phyloP scores from a whole-genome alignment of 2,113 vertebrate species.

The Athene cunicularia region DNA sequence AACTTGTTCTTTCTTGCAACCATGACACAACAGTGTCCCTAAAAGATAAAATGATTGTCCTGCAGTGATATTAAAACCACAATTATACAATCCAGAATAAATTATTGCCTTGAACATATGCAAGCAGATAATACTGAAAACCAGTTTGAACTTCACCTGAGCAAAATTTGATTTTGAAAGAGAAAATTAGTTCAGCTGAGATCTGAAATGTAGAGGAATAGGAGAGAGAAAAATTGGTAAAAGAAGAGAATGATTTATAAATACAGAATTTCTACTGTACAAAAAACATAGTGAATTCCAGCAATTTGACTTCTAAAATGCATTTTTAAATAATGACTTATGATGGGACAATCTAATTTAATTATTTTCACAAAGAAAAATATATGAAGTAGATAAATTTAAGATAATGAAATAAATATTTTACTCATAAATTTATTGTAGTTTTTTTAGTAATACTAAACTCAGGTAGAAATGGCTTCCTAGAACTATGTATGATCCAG shows the following conservation, averaged over 20 bases:
- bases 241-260: background rate
- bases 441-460: slow-evolving; percentile 18
- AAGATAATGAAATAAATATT: background rate
- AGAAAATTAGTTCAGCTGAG: background rate
- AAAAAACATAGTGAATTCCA: background rate
- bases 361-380: background rate
- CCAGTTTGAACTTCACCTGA: background rate
- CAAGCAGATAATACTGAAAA: background rate
- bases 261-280: background rate
- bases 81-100: background rate
- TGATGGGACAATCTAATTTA: background rate
- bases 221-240: background rate
- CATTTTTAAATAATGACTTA: background rate
- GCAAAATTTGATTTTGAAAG: background rate
- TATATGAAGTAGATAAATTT: background rate
- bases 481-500: slow-evolving; percentile 52
- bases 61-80: background rate
- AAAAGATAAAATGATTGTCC: background rate
- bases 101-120: background rate
- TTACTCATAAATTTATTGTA: background rate
- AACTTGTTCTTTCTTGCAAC: background rate
- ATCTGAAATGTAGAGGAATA: background rate
- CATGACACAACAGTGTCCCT: background rate
- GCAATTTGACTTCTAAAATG: background rate
- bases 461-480: slow-evolving; percentile 13